These are phyloP conservation scores for Tricholauxania praeusta DNA, from an alignment of 2,888 invertebrate genomes.

Conservation along the genomic window DNA sequence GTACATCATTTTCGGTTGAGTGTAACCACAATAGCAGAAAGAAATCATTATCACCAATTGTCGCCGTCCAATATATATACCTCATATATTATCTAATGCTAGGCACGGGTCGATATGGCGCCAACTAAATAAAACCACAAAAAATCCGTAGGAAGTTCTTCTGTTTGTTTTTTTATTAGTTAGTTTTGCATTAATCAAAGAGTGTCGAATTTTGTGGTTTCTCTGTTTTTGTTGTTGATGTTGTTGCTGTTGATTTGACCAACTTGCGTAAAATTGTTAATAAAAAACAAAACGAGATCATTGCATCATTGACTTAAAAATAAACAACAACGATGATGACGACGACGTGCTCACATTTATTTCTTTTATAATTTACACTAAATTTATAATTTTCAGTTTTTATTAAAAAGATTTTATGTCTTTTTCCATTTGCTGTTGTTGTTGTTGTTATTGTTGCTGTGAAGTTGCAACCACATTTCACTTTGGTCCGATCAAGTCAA, in stretches of 20 bases:
- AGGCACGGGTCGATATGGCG: slow-evolving; percentile 25
- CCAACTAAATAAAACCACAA: slow-evolving; percentile 15
- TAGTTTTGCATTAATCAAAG: too few relatives aligned
- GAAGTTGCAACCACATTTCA: slow-evolving; percentile 1
- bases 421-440: not conserved
- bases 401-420: slow-evolving; percentile 13
- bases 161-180: too few relatives aligned
- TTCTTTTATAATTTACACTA: slow-evolving; percentile 32
- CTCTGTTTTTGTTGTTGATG: slow-evolving; percentile 8
- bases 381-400: slow-evolving; percentile 23
- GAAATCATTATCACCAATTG: too few relatives aligned
- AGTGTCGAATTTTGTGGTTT: slow-evolving; percentile 15
- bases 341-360: slow-evolving; percentile 26
- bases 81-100: too few relatives aligned
- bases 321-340: slow-evolving; percentile 38
- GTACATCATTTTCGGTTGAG: too few relatives aligned
- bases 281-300: slow-evolving; percentile 33
- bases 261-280: slow-evolving; percentile 4
- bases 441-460: slow-evolving; percentile 8
- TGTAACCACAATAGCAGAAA: too few relatives aligned
- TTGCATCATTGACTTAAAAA: slow-evolving; percentile 58
- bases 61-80: too few relatives aligned
- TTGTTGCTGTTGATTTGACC: slow-evolving; percentile 12
- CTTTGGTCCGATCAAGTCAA: slow-evolving; percentile 19
- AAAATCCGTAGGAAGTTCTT: slow-evolving; percentile 18